Evolutionary conservation across 2,888 invertebrate species (phyloP).

Genomic region (Cantharis rufa): DNA sequence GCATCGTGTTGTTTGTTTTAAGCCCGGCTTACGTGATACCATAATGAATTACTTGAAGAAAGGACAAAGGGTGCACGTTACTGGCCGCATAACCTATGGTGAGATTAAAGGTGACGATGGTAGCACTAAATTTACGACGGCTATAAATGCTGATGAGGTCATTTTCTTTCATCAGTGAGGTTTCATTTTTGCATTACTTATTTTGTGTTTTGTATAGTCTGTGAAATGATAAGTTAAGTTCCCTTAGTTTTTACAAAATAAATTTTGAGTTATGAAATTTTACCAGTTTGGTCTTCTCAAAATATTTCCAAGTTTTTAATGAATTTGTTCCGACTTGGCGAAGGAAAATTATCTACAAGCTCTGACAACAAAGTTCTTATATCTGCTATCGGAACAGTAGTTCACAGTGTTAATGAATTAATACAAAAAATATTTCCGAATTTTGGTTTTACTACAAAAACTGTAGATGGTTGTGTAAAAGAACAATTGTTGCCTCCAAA

Average conservation of each 20-base stretch:
- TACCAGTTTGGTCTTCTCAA: background rate
- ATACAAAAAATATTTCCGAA: too few species aligned
- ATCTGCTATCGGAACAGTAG: too few species aligned
- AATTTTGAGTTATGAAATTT: background rate
- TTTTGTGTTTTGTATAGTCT: background rate
- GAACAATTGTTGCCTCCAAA: too few species aligned
- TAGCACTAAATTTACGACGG: constrained; percentile 70
- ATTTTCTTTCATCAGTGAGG: constrained; percentile 71
- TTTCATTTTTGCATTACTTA: background rate
- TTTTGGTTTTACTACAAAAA: too few species aligned
- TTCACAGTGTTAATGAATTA: too few species aligned
- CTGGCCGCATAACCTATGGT: constrained; percentile 82
- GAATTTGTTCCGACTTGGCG: too few species aligned
- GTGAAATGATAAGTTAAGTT: background rate
- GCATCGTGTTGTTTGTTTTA: constrained; percentile 88
- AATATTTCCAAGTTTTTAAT: too few species aligned
- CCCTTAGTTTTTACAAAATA: background rate
- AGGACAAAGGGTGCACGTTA: constrained; percentile 82
- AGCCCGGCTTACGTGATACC: constrained; percentile 77
- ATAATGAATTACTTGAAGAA: constrained; percentile 81
- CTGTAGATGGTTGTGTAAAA: too few species aligned
- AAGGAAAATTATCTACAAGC: too few species aligned
- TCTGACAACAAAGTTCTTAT: too few species aligned
- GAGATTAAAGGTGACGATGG: constrained; percentile 82
- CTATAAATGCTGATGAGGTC: constrained; percentile 85